Base-by-base conservation (phyloP, 2,113 vertebrate species). In the Onychostoma macrolepis region DNA sequence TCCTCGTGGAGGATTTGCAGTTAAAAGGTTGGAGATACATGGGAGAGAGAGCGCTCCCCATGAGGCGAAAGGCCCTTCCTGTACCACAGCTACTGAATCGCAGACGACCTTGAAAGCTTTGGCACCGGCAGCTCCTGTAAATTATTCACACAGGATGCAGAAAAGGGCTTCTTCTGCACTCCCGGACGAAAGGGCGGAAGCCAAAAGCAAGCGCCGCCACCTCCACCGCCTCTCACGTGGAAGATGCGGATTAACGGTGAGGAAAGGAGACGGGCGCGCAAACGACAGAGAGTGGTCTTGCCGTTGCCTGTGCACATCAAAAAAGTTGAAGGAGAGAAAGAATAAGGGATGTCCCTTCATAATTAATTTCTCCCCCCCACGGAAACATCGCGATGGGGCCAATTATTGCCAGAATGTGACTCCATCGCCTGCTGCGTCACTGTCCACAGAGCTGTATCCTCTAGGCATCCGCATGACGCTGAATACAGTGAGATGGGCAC, bases 71-170 rank as follows among this genome's bases (percentile, higher is more conserved):
- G 84, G 56, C 50, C 65, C 65, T 84, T 88, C 58, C 75, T 81
- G 82, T 50, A 82, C 30, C 48, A 45, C 63, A 81, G 82, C 84
- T 89, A 41, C 48, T 81, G 81, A 89, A 81, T 86, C 48, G 63
- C 83, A 48, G 53, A 80, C 45, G 87, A 91, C 88, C 83, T 91
- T 91, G 85, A 91, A 88, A 89, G 88, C 82, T 76, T 86, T 86
- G 88, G 81, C 88, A 80, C 83, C 53, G 53, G 87, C 21, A 77
- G 81, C 87, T 87, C 58, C 61, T 74, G 88, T 91, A 89, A 91
- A 91, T 91, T 91, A 91, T 91, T 91, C 87, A 91, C 86, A 81
- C 81, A 83, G 85, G 85, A 89, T 77, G 79, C 63, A 79, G 85
- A 78, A 89, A 87, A 28, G 61, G 65, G 19, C 26, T 78, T 45